phyloP scores from a whole-genome alignment of 2,888 invertebrate genomes.

The Xylophagus ater region DNA sequence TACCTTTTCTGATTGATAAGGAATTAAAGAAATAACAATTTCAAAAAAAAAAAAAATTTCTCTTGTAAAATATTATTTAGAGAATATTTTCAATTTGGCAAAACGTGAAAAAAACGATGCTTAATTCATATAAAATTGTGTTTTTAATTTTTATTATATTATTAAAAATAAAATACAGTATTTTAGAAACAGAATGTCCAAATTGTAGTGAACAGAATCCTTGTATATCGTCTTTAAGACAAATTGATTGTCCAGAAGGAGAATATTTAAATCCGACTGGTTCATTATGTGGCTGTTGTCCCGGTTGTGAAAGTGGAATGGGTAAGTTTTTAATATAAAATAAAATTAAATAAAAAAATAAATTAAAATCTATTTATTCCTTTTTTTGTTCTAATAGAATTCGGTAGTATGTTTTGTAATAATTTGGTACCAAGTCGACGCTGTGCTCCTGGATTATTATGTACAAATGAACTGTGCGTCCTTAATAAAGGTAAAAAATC shows the following conservation, averaged over 20 bases:
- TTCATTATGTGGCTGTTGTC: slow-evolving; percentile 37
- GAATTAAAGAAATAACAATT: no score
- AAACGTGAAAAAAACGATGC: no score
- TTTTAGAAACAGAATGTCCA: slow-evolving; percentile 4
- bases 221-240: slow-evolving; percentile 21
- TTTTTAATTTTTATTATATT: no score
- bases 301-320: slow-evolving; percentile 32
- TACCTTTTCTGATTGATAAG: no score
- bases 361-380: no score
- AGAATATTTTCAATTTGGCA: no score
- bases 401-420: no score
- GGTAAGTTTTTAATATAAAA: slow-evolving; percentile 12
- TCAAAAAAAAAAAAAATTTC: no score
- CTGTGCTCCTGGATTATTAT: slow-evolving; percentile 32
- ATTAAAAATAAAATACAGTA: not conserved
- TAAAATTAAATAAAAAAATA: no score
- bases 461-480: slow-evolving; percentile 21
- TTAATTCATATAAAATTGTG: no score
- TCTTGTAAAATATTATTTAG: no score
- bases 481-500: slow-evolving; percentile 24
- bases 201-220: slow-evolving; percentile 11
- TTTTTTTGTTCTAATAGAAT: slow-evolving; percentile 3
- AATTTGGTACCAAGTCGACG: slow-evolving; percentile 1
- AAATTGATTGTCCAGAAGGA: slow-evolving; percentile 19
- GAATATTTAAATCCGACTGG: slow-evolving; percentile 18